Evolutionary conservation across 2,797 vertebrate species (phyloP), one percentile per base, ranked within the genome.

Genomic region (Myripristis murdjan): DNA sequence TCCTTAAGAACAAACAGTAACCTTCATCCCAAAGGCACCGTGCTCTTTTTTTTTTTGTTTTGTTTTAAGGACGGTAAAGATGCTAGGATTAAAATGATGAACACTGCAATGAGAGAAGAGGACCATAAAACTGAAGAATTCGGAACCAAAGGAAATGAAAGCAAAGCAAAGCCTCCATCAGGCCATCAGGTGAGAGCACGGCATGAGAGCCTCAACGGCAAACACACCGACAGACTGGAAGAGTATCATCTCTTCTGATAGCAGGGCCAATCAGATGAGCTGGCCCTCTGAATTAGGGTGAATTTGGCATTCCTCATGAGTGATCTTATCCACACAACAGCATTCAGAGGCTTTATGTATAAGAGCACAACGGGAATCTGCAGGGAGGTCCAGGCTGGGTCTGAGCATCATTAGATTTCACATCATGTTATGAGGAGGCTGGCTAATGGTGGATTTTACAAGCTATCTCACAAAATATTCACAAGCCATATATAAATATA

Each of bases 271-370:
- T 75, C 37, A 70, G 58, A 84, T 83, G 52, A 64, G 70, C 6
- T 26, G 48, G 22, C 48, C 48, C 15, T 51, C 10, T 2, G 10
- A 48, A 51, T 11, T 22, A 73, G 23, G 60, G 48, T 46, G 70
- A 73, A 83, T 78, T 75, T 77, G 67, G 75, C 79, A 87, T 87
- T 87, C 77, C 82, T 73, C 28, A 18, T 64, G 47, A 14, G 62
- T 14, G 62, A 75, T 64, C 18, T 59, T 81, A 87, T 83, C 83
- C 23, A 2, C 5, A 31, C 58, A 59, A 43, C 37, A 59, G 24
- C 39, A 75, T 39, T 56, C 12, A 12, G 46, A 52, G 28, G 48
- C 44, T 66, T 77, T 23, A 37, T 10, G 61, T 47, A 63, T 51
- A 41, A 70, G 68, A 68, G 58, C 65, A 47, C 1, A 26, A 6